Conservation (phyloP, 2,113 vertebrate species). For the Scomber colias region DNA sequence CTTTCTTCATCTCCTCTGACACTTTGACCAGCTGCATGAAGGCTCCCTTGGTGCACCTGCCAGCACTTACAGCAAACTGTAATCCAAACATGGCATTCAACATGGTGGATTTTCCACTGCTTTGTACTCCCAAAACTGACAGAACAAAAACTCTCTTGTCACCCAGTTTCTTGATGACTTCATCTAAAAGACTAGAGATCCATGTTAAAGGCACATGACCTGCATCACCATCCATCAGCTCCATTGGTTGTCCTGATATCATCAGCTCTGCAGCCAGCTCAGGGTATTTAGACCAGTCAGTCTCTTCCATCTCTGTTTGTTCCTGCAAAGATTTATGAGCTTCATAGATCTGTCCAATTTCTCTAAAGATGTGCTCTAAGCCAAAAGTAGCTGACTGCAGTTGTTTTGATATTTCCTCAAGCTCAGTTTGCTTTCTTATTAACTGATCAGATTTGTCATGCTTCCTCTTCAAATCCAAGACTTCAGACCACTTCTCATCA, state of each 20-base stretch:
- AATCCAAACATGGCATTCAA: no score
- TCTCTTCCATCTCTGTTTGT: not conserved
- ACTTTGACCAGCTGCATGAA: conserved; percentile 56
- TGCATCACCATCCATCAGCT: conserved; percentile 89
- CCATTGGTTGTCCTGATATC: conserved; percentile 83
- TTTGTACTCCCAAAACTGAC: conserved; percentile 84
- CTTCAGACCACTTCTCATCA: conserved; percentile 66
- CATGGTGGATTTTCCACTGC: conserved; percentile 51
- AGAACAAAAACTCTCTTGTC: conserved; percentile 85
- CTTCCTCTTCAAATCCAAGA: conserved; percentile 63
- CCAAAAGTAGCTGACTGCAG: conserved; percentile 75
- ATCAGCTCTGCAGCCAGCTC: conserved; percentile 84
- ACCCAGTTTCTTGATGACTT: conserved; percentile 79
- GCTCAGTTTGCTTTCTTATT: conserved; percentile 29
- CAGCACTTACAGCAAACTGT: no score
- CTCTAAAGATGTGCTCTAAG: conserved; percentile 85
- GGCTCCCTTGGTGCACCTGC: no score
- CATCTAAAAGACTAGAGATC: conserved; percentile 84
- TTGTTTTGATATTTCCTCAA: conserved; percentile 69
- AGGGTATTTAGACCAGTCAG: conserved; percentile 56
- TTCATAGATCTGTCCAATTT: conserved; percentile 86
- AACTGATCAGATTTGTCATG: conserved; percentile 34
- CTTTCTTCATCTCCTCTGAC: conserved; percentile 52
- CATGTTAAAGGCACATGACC: conserved; percentile 84
- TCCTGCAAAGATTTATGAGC: conserved; percentile 52